phyloP scores from a whole-genome alignment of 2,113 vertebrate genomes.

The Oncorhynchus kisutch region DNA sequence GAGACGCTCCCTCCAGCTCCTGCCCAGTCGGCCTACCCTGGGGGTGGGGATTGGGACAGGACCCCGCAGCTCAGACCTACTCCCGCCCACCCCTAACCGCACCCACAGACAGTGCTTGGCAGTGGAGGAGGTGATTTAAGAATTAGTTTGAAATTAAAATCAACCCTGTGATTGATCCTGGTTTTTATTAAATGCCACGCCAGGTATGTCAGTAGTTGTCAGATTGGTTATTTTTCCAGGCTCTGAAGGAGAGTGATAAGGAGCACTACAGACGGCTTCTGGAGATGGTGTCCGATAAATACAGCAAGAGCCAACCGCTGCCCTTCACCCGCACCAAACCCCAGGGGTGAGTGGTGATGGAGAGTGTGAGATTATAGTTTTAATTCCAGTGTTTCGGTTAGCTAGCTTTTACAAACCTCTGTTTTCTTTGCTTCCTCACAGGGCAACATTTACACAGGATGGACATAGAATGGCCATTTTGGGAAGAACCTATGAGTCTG shows the following conservation, averaged over 20 bases:
- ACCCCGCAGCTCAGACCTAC: conserved; percentile 29
- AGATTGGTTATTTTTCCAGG: conserved; percentile 37
- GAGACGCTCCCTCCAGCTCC: conserved; percentile 65
- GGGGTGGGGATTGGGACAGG: conserved; percentile 27
- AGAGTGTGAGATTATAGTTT: not conserved
- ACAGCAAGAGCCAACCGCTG: conserved; percentile 71
- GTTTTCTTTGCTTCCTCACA: not conserved
- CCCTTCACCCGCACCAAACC: conserved; percentile 73
- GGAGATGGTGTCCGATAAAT: conserved; percentile 73
- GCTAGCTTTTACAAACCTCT: not conserved
- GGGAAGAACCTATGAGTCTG: conserved; percentile 55
- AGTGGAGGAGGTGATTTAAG: conserved; percentile 70
- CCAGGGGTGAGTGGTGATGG: conserved; percentile 56
- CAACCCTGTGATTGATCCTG: not conserved
- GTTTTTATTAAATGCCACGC: conserved; percentile 4
- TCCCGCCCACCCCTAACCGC: conserved; percentile 46
- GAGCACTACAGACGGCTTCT: conserved; percentile 75
- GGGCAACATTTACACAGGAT: conserved; percentile 31
- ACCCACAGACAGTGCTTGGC: conserved; percentile 70
- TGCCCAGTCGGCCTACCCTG: conserved; percentile 56
- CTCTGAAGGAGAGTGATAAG: conserved; percentile 71
- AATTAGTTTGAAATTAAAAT: not conserved
- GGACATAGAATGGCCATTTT: conserved; percentile 47
- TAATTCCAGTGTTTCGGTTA: not conserved
- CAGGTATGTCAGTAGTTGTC: not conserved